Conservation (phyloP, 1,140 invertebrate species). For the Brevipalpus yothersi region DNA sequence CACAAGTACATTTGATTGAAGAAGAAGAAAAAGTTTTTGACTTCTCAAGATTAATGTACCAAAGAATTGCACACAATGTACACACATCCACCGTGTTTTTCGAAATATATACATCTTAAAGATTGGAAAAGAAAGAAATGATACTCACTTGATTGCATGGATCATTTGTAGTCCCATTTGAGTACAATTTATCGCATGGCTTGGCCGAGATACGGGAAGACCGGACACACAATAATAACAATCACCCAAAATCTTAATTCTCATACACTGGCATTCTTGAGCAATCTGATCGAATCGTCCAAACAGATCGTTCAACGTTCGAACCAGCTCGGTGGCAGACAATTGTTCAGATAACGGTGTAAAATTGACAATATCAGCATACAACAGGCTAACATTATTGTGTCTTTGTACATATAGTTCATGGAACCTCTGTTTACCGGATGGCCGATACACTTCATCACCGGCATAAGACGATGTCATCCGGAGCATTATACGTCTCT, state of each 20-base stretch:
- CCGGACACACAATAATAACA: slow-evolving; percentile 87
- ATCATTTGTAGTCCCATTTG: slow-evolving; percentile 96
- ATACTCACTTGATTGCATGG: slow-evolving; percentile 33
- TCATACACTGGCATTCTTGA: slow-evolving; percentile 52
- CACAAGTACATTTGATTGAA: no score
- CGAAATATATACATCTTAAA: no score
- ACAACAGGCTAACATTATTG: slow-evolving; percentile 89
- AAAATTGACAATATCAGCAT: slow-evolving; percentile 94
- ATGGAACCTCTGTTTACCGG: slow-evolving; percentile 63
- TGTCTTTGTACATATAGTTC: slow-evolving; percentile 92
- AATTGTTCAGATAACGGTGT: slow-evolving; percentile 70
- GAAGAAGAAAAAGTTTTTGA: no score
- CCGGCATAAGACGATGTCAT: slow-evolving; percentile 75
- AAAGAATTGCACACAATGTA: no score
- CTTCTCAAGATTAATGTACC: no score
- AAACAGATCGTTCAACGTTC: slow-evolving; percentile 86
- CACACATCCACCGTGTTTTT: no score
- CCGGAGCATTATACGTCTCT: slow-evolving; percentile 71
- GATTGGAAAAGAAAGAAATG: no score
- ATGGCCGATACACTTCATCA: slow-evolving; percentile 31
- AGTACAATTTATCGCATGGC: slow-evolving; percentile 83
- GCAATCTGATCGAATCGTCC: slow-evolving; percentile 89
- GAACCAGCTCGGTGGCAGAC: slow-evolving; percentile 67
- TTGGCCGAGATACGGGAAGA: slow-evolving; percentile 48
- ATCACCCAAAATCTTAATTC: slow-evolving; percentile 81